Evolutionary conservation across 2,113 vertebrate genomes (phyloP), one percentile per base, ranked within the genome.

Genomic region (Amphiprion percula): DNA sequence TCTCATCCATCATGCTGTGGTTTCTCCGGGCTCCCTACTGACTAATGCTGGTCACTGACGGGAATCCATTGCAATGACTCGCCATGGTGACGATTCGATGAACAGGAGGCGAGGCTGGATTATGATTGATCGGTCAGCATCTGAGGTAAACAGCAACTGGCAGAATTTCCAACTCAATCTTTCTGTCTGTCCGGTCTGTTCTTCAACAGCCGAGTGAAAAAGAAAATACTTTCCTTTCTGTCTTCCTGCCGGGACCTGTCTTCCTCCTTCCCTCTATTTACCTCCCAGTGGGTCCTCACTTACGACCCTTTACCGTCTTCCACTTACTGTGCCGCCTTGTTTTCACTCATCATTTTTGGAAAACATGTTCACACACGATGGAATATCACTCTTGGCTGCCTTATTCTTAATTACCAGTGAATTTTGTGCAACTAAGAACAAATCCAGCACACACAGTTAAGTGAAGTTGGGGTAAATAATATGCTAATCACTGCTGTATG

Each of bases 221-320:
- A 15, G 14, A 49, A 71, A 74, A 71, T 23, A 53, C 50, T 75
- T 69, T 23, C 55, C 15, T 65, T 30, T 55, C 23, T 17, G 2
- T 4, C 1, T 14, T 82, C 83, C 61, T 87, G 88, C 73, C 62
- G 75, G 33, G 58, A 90, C 84, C 46, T 68, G 80, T 46, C 85
- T 74, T 21, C 17, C 52, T 68, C 64, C 49, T 53, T 69, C 70
- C 60, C 26, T 56, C 37, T 28, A 6, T 41, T 80, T 64, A 41
- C 49, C 59, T 73, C 56, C 58, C 15, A 14, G 37, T 58, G 14
- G 70, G 2, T 61, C 12, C 12, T 66, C 26, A 8, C 17, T 39
- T 47, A 55, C 19, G 44, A 28, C 50, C 7, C 17, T 30, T n/a
- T 68, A 24, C 10, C 15, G 46, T 69, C 24, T 15, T 28, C 26